Conservation (phyloP, 2,888 invertebrate genomes). For the Apodemia mormo region DNA sequence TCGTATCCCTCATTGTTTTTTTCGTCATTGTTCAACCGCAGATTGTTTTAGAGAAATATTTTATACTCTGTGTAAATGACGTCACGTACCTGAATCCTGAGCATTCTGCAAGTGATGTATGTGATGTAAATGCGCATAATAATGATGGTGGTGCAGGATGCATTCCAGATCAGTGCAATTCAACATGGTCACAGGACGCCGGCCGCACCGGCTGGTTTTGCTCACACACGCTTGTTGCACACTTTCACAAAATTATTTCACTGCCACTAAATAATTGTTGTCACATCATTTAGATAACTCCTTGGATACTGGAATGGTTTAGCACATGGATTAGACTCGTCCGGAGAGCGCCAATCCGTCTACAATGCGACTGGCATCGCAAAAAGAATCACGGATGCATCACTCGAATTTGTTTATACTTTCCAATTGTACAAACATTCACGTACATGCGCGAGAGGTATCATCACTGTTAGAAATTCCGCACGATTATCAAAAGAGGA, state of each 20-base stretch:
- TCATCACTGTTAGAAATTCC: conserved; percentile 53
- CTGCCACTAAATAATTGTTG: conserved; percentile 71
- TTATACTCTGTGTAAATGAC: conserved; percentile 17
- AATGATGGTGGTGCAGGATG: conserved; percentile 88
- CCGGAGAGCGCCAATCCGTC: conserved; percentile 63
- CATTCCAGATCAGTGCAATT: conserved; percentile 90
- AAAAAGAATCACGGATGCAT: conserved; percentile 41
- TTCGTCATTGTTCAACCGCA: conserved; percentile 51
- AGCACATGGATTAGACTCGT: conserved; percentile 40
- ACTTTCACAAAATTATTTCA: conserved; percentile 81
- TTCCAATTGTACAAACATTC: conserved; percentile 51
- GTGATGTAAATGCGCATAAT: conserved; percentile 87
- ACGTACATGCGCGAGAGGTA: conserved; percentile 44
- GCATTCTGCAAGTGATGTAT: conserved; percentile 86
- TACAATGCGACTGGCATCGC: conserved; percentile 48
- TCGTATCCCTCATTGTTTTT: conserved; percentile 54
- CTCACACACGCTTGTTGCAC: conserved; percentile 71
- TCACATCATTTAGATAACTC: conserved; percentile 78
- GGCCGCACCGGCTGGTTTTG: conserved; percentile 50
- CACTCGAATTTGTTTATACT: conserved; percentile 50
- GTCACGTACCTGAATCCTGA: conserved; percentile 81
- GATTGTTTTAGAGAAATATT: conserved; percentile 43
- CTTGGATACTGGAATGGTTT: conserved; percentile 54
- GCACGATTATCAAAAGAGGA: conserved; percentile 43
- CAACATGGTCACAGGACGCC: conserved; percentile 82